These are phyloP conservation scores for Toxotes jaculatrix DNA, from an alignment of 2,113 vertebrate genomes.

Conservation along the genomic window DNA sequence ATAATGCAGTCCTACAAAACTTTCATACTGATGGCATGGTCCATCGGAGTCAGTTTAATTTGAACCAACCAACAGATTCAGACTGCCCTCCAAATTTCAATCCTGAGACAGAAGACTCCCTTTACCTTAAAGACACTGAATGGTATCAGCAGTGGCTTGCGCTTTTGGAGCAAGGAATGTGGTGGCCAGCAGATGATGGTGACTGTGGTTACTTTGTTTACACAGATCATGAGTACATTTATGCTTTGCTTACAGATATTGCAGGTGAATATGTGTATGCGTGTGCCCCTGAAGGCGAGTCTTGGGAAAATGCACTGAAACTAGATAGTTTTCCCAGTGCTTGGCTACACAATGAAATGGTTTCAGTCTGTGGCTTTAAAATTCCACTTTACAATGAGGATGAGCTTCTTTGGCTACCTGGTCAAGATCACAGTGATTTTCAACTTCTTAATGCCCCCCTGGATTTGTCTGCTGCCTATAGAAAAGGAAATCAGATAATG, in stretches of 20 bases:
- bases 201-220: slow-evolving; percentile 96
- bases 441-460: slow-evolving; percentile 88
- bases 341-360: slow-evolving; percentile 85
- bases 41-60: slow-evolving; percentile 73
- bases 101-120: slow-evolving; percentile 80
- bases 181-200: slow-evolving; percentile 95
- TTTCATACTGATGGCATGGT: slow-evolving; percentile 70
- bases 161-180: slow-evolving; percentile 92
- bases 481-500: slow-evolving; percentile 89
- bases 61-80: slow-evolving; percentile 77
- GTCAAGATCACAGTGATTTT: slow-evolving; percentile 84
- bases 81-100: slow-evolving; percentile 81
- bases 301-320: slow-evolving; percentile 81
- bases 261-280: slow-evolving; percentile 92
- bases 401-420: slow-evolving; percentile 89
- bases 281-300: slow-evolving; percentile 87
- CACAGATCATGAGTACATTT: slow-evolving; percentile 93
- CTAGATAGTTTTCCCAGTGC: slow-evolving; percentile 79
- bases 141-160: slow-evolving; percentile 94
- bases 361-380: slow-evolving; percentile 92
- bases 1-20: slow-evolving; percentile 71
- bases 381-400: slow-evolving; percentile 90
- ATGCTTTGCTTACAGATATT: slow-evolving; percentile 93
- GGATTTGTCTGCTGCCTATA: slow-evolving; percentile 91
- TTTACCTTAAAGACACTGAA: slow-evolving; percentile 86